phyloP scores from a whole-genome alignment of 2,113 vertebrate species.

The Larimichthys crocea region DNA sequence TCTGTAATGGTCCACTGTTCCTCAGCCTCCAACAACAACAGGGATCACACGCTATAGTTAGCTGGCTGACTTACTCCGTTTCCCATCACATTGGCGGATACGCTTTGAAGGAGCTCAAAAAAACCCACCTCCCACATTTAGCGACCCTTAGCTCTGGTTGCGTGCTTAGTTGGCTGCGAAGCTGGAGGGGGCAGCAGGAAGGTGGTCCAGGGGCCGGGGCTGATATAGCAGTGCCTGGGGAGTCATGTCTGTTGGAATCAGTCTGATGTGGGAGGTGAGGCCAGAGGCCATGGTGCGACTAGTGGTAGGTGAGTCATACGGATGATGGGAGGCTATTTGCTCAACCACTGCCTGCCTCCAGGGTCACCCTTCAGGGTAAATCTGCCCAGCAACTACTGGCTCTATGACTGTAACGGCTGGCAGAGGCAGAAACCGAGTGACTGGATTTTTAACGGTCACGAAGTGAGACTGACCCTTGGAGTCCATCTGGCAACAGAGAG shows the following conservation, averaged over 20 bases:
- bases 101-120: constrained; percentile 18
- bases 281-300: constrained; percentile 38
- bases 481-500: background rate
- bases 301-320: constrained; percentile 70
- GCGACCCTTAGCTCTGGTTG: constrained; percentile 40
- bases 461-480: constrained; percentile 19
- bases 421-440: constrained; percentile 6
- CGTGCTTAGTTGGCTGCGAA: constrained; percentile 36
- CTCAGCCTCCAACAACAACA: constrained; percentile 5
- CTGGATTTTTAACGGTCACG: constrained; percentile 24
- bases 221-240: constrained; percentile 59
- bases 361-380: constrained; percentile 48
- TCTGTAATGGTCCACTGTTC: constrained; percentile 23
- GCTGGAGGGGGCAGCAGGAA: constrained; percentile 20
- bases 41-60: background rate
- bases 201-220: constrained; percentile 24
- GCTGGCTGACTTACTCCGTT: constrained; percentile 4
- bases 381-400: constrained; percentile 58
- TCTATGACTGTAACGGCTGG: background rate
- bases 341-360: constrained; percentile 51
- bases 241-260: constrained; percentile 70
- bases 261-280: constrained; percentile 58
- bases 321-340: constrained; percentile 54
- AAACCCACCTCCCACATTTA: constrained; percentile 43
- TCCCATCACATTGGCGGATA: constrained; percentile 32